Evolutionary conservation across 2,888 invertebrate genomes (phyloP).

Genomic region (Melanophora roralis): DNA sequence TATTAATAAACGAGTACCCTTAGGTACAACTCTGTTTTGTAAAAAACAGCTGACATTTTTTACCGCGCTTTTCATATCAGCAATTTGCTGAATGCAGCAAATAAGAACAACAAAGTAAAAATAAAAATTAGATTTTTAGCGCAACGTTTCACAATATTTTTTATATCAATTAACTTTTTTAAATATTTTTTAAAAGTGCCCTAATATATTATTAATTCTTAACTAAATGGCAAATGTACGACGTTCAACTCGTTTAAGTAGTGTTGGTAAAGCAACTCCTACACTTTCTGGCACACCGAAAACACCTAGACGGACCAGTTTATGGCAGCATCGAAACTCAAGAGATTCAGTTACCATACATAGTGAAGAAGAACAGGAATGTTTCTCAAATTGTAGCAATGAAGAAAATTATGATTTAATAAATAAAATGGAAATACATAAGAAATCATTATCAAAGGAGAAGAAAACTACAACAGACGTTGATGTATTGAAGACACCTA

Average conservation of each 20-base stretch:
- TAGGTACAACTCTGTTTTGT: slow-evolving; percentile 23
- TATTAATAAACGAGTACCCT: too few species aligned
- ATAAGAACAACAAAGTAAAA: background rate
- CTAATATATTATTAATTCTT: background rate
- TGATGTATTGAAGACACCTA: slow-evolving; percentile 68
- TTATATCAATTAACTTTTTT: background rate
- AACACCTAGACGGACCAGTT: slow-evolving; percentile 64
- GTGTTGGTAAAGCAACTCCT: slow-evolving; percentile 65
- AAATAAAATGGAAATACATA: slow-evolving; percentile 67
- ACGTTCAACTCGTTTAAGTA: slow-evolving; percentile 74
- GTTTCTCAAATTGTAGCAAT: slow-evolving; percentile 45
- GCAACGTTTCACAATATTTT: background rate
- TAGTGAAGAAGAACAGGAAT: slow-evolving; percentile 67
- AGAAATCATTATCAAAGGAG: background rate
- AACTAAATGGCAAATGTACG: slow-evolving; percentile 71
- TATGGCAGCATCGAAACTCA: slow-evolving; percentile 69
- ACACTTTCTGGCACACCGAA: slow-evolving; percentile 56
- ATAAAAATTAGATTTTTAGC: background rate
- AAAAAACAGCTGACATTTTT: slow-evolving; percentile 41
- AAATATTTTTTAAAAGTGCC: slow-evolving; percentile 1
- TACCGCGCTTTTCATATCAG: slow-evolving; percentile 52
- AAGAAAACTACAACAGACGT: background rate
- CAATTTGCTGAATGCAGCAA: slow-evolving; percentile 26
- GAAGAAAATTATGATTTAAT: slow-evolving; percentile 70
- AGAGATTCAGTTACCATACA: slow-evolving; percentile 55